Conservation (phyloP, 2,113 vertebrate species). For the Chascanopsetta lugubris region DNA sequence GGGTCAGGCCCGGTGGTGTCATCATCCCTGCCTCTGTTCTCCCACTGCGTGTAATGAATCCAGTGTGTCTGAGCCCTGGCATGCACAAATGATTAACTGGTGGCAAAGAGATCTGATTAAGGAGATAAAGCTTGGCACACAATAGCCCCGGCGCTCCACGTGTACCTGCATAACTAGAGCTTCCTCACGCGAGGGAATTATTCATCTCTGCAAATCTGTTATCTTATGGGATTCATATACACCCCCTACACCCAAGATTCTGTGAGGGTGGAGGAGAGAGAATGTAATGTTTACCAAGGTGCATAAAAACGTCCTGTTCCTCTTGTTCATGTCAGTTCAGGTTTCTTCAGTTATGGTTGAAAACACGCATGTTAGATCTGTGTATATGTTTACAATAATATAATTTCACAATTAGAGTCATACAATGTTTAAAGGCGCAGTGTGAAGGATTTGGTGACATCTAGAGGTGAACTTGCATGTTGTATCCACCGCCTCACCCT, state of each 20-base stretch:
- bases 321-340: no score
- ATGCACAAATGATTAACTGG: slow-evolving; percentile 75
- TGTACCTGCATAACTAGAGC: slow-evolving; percentile 65
- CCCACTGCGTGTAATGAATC: slow-evolving; percentile 65
- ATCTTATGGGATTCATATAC: slow-evolving; percentile 12
- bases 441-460: no score
- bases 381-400: no score
- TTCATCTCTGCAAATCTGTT: slow-evolving; percentile 29
- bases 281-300: no score
- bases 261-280: not conserved
- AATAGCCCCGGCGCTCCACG: slow-evolving; percentile 49
- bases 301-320: no score
- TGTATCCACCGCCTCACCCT: no score
- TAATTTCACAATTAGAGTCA: no score
- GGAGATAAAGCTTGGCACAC: slow-evolving; percentile 76
- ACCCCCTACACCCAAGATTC: not conserved
- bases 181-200: slow-evolving; percentile 64
- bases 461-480: no score
- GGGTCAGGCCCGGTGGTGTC: slow-evolving; percentile 49
- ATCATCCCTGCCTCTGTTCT: slow-evolving; percentile 61
- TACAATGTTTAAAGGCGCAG: no score
- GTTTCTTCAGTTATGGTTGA: no score
- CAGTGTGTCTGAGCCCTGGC: slow-evolving; percentile 66
- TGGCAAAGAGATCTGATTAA: slow-evolving; percentile 74
- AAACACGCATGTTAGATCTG: no score